Evolutionary conservation across 1,140 invertebrate genomes (phyloP).

Genomic region (Rhopalosiphum padi): DNA sequence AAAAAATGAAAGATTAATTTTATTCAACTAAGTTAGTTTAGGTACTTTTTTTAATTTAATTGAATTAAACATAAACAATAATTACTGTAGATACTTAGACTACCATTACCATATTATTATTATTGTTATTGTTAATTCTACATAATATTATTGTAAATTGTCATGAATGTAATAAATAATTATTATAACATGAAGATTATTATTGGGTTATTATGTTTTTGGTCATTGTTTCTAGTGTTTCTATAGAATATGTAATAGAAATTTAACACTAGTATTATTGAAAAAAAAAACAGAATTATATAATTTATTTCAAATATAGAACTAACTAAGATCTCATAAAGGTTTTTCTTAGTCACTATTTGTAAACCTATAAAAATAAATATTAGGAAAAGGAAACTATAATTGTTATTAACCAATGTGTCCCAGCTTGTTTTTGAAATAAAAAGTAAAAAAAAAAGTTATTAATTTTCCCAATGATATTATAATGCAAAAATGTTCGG

Average conservation of each 20-base stretch:
- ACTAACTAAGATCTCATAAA: too few relatives aligned
- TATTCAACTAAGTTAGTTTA: background rate
- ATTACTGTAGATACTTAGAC: background rate
- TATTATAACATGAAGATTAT: background rate
- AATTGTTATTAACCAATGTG: too few relatives aligned
- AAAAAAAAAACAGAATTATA: too few relatives aligned
- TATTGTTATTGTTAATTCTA: slow-evolving; percentile 14
- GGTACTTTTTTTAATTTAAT: background rate
- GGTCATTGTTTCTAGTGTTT: background rate
- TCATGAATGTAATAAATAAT: background rate
- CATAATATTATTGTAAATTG: slow-evolving; percentile 30
- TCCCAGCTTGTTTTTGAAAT: too few relatives aligned
- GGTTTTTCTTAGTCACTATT: too few relatives aligned
- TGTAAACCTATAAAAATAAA: too few relatives aligned
- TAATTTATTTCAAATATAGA: too few relatives aligned
- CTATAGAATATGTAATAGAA: background rate
- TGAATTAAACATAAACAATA: background rate
- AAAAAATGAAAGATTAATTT: background rate
- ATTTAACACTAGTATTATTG: background rate
- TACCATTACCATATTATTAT: background rate
- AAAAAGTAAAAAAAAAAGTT: too few relatives aligned
- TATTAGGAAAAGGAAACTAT: too few relatives aligned
- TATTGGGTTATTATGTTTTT: background rate
- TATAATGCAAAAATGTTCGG: too few relatives aligned
- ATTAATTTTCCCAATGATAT: too few relatives aligned